Conservation (phyloP, 2,888 invertebrate species). For the Leucophenga maculata region DNA sequence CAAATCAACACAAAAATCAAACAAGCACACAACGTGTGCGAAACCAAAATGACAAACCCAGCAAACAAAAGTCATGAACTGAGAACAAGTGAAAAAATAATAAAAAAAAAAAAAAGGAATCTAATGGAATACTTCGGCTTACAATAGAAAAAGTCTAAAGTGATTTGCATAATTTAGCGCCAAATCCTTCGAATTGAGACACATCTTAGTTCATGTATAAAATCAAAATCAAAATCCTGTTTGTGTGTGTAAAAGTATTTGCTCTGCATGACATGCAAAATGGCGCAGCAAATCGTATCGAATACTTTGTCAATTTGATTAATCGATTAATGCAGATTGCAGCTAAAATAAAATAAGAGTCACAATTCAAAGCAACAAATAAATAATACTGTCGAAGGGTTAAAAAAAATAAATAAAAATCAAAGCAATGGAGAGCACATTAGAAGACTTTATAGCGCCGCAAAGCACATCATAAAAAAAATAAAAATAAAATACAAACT, state of each 20-base stretch:
- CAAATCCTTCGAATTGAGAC: constrained; percentile 3
- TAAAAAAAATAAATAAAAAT: too few relatives aligned
- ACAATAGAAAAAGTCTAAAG: constrained; percentile 4
- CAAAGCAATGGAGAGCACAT: too few relatives aligned
- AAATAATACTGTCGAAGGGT: background rate
- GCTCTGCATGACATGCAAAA: constrained; percentile 36
- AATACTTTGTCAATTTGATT: constrained; percentile 61
- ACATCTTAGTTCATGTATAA: background rate
- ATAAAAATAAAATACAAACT: background rate
- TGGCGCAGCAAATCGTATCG: constrained; percentile 15
- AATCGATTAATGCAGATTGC: constrained; percentile 41
- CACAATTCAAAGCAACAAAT: constrained; percentile 22
- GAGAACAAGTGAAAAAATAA: too few relatives aligned
- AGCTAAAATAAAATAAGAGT: background rate
- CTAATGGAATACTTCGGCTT: background rate
- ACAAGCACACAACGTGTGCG: background rate
- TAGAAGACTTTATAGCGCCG: background rate
- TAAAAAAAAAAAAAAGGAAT: background rate
- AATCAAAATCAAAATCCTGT: background rate
- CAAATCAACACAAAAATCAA: constrained; percentile 11
- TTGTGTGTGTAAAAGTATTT: too few relatives aligned
- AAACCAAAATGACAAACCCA: background rate
- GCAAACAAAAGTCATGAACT: background rate
- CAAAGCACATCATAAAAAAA: background rate
- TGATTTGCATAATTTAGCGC: constrained; percentile 17